Evolutionary conservation across 2,888 invertebrate genomes (phyloP).

Genomic region (Glyphotaelius pellucidus): DNA sequence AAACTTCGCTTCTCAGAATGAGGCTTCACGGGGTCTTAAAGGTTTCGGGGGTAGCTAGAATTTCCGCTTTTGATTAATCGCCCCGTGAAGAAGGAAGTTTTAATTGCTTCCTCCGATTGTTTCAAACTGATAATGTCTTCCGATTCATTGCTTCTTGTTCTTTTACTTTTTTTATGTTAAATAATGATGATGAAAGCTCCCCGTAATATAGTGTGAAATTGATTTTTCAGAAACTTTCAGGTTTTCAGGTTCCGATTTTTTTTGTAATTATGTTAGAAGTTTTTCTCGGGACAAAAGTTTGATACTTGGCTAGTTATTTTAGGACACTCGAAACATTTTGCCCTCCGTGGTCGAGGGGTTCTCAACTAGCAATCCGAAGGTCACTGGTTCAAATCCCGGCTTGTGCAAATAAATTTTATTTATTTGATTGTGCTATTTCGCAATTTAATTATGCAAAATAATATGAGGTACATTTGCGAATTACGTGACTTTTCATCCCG

Average conservation of each 20-base stretch:
- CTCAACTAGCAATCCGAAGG: too few relatives aligned
- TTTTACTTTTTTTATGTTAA: neutral
- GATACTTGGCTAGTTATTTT: neutral
- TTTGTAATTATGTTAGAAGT: neutral
- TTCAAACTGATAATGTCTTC: slow-evolving; percentile 2
- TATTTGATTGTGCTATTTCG: too few relatives aligned
- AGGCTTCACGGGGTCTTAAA: neutral
- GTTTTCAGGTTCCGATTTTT: neutral
- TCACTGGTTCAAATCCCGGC: too few relatives aligned
- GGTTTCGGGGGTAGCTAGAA: neutral
- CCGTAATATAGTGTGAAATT: neutral
- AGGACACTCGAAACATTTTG: neutral
- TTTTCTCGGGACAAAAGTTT: neutral
- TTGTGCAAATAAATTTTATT: too few relatives aligned
- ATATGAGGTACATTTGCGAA: too few relatives aligned
- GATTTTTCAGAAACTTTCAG: neutral
- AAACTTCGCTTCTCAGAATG: too few relatives aligned
- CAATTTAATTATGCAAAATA: too few relatives aligned
- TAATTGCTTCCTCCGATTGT: slow-evolving; percentile 2
- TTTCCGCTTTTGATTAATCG: neutral
- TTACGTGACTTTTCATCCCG: too few relatives aligned
- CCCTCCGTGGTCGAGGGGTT: too few relatives aligned
- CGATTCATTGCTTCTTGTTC: neutral
- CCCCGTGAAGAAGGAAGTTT: neutral
- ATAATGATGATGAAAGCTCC: neutral